Evolutionary conservation across 2,113 vertebrate genomes (phyloP), one percentile per base, ranked within the genome.

Genomic region (Leucopsar rothschildi): DNA sequence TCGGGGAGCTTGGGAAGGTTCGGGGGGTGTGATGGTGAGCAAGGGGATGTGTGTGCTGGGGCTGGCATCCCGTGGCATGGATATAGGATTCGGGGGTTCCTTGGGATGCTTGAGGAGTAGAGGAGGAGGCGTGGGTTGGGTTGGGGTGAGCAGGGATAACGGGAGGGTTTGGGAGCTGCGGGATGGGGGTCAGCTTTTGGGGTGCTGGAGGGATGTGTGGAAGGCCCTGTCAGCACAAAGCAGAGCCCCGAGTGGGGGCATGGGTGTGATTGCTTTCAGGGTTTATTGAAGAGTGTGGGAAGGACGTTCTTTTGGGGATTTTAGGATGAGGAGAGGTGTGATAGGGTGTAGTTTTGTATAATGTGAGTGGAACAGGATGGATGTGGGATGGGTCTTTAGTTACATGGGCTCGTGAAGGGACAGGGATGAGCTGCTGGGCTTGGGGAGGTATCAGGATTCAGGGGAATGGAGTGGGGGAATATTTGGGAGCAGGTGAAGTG

Each of bases 401-500:
- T 42, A 4, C 2, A 4, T 17, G 27, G 21, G 19, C 23, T 79
- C 7, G 1, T 29, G 49, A 29, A 35, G n/a, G 17, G n/a, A 4
- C 2, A 10, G 69, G 52, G 50, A 3, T 77, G 68, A 86, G 12
- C 50, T 61, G 84, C 14, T 65, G 75, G 53, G 24, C 3, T 53
- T 39, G 10, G 21, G 66, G 59, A 73, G 28, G 11, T 2, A 1
- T 33, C 55, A 12, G 6, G 8, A 15, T 45, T 27, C 39, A 42
- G 25, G 29, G 0, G 5, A 40, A 14, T 60, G 47, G 8, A 23
- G 1, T 57, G 44, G 25, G 42, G 28, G 18, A 1, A 0, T 64
- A 3, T 76, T 52, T 5, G 8, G 61, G 61, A 79, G 4, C 31
- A 8, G 22, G 8, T 20, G 14, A 61, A 11, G 15, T 37, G 20